phyloP scores from a whole-genome alignment of 2,888 invertebrate species.

The Hypena proboscidalis region DNA sequence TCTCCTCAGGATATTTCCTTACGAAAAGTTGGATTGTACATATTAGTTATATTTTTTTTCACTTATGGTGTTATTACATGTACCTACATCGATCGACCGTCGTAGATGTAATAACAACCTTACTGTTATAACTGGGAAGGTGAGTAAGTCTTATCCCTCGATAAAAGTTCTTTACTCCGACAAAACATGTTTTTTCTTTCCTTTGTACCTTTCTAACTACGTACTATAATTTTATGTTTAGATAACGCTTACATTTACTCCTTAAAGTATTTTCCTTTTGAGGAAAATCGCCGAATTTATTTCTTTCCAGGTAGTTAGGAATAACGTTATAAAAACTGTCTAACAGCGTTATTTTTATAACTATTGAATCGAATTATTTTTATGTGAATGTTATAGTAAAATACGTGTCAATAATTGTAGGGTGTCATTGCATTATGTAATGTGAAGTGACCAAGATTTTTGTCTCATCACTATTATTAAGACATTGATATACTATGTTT shows the following conservation, averaged over 20 bases:
- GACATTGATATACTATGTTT: too few species aligned
- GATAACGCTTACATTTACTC: slow-evolving; percentile 9
- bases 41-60: too few species aligned
- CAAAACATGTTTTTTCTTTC: slow-evolving; percentile 25
- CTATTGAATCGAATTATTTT: neutral
- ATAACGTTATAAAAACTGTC: slow-evolving; percentile 6
- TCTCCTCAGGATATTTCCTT: too few species aligned
- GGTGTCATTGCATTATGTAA: too few species aligned
- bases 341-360: too few species aligned
- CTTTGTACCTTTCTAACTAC: slow-evolving; percentile 1
- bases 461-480: too few species aligned
- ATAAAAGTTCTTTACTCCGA: neutral
- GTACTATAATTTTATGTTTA: slow-evolving; percentile 21
- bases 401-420: too few species aligned
- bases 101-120: neutral
- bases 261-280: slow-evolving; percentile 19
- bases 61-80: too few species aligned
- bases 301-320: neutral
- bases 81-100: neutral
- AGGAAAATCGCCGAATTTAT: slow-evolving; percentile 3
- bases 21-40: too few species aligned
- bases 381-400: slow-evolving; percentile 3
- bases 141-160: neutral
- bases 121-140: too few species aligned
- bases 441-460: too few species aligned